A percentile compares a stretch with the other conserved stretches of the same genome.
Conservation (phyloP, 2,888 invertebrate genomes). For the Drosophila diplacantha region DNA sequence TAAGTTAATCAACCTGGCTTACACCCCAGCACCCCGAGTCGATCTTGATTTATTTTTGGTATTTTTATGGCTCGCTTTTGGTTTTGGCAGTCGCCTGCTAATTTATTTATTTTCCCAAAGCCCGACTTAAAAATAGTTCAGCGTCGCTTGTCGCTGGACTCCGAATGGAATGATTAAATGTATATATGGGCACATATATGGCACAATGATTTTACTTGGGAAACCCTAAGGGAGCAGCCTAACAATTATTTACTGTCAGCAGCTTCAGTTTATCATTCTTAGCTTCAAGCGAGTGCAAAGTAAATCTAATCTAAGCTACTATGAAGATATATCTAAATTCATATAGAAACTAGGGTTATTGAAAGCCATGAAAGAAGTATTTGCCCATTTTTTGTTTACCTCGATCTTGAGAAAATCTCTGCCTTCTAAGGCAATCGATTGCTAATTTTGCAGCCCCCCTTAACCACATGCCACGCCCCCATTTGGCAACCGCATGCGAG, state of each 20-base stretch:
- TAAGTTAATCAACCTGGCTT: conserved; percentile 58
- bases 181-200: too few species aligned
- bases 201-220: neutral
- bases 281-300: neutral
- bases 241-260: too few species aligned
- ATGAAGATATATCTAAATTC: neutral
- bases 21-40: conserved; percentile 8
- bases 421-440: neutral
- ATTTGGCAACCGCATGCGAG: conserved; percentile 30
- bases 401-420: neutral
- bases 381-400: neutral
- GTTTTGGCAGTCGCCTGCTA: conserved; percentile 53
- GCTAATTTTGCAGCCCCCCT: neutral
- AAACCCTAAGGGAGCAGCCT: neutral
- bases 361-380: neutral
- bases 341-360: neutral
- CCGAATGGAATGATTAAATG: neutral
- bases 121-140: conserved; percentile 57
- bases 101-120: conserved; percentile 56
- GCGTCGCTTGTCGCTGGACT: conserved; percentile 1
- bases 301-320: too few species aligned
- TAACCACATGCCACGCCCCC: conserved; percentile 30
- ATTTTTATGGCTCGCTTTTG: conserved; percentile 35
- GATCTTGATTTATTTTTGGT: conserved; percentile 56
- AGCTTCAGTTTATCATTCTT: too few species aligned